Evolutionary conservation across 1,140 invertebrate species (phyloP), one percentile per base, ranked within the genome.

Genomic region (Heliconius nattereri): DNA sequence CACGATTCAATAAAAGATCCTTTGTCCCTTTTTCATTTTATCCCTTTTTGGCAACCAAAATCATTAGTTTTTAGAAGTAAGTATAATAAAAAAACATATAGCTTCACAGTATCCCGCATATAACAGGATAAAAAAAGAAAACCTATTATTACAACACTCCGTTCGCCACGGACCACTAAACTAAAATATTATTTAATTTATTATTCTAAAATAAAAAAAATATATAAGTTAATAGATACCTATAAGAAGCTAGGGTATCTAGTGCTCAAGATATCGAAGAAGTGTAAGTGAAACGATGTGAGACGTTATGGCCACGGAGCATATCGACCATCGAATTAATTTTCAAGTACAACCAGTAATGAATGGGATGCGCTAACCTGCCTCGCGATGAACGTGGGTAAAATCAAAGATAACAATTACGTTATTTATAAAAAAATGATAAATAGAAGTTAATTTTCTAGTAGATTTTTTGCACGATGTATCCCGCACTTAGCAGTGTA

Each of bases 281-380:
- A 80, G 75, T 81, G 79, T 45, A 79, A 74, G 90, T 90, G 87
- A 89, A 89, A 87, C 91, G 83, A 81, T 88, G 86, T 90, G 90
- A 89, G 89, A 90, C 87, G 84, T 76, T 86, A 90, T 89, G 87
- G 83, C 71, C 88, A 89, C 73, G 71, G 74, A 89, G 81, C 90
- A 91, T 90, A 84, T 88, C 91, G 90, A 90, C 91, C 87, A 86
- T 91, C 90, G 89, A 91, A 92, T 86, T 88, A 87, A 84, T 83
- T 73, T 87, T 89, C 90, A 89, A 91, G 86, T 91, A 86, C 89
- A 87, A 72, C 80, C 54, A 84, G 82, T 87, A 79, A 89, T 87
- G 84, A 86, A 85, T 87, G 85, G 84, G 73, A 83, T 78, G 79
- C 71, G 70, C 74, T 20, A 76, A 66, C 29, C 49, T 57, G 73